Evolutionary conservation across 2,888 invertebrate species (phyloP), one percentile per base, ranked within the genome.

Genomic region (Himalopsyche tibetana): DNA sequence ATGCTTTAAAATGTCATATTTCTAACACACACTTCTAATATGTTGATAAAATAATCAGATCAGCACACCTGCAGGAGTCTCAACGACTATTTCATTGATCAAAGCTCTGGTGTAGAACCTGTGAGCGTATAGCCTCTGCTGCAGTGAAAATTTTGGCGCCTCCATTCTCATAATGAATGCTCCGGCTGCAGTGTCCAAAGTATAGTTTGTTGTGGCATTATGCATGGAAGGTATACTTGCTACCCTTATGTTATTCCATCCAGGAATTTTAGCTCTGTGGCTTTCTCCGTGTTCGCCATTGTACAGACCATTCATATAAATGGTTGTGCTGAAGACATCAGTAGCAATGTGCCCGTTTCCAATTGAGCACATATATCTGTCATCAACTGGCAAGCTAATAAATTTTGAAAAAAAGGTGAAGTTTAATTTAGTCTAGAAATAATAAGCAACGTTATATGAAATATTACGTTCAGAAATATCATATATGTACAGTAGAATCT

Each of bases 291-390:
- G 89, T 40, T 89, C 88, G 36, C 92, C 92, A 89, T 91, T 92
- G 88, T 92, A 92, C 1, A 92, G 88, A 4, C 92, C 92, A 86
- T 92, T 92, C 90, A 92, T 90, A 84, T 90, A 91, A 36, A 92
- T 91, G 3, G 91, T 89, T 89, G 92, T 90, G 8, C 91, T 90
- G 86, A 90, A 91, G 4, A 92, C 89, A 6, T 91, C 91, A 38
- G 91, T 91, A 4, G 92, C 92, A 82, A 92, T 84, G 81, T 92
- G 91, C 0, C 92, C 92, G 88, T 92, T 92, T 51, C 91, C 90
- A 3, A 92, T 86, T 15, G 91, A 91, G 28, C 81, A 51, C 88
- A 87, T 88, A 45, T 88, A 88, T 28, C 86, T 81, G 8, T 84
- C 86, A 82, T 88, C 88, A 2, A 12, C 38, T 6, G 88, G 88